Conservation (phyloP, 2,888 invertebrate species). For the Carcina quercana region DNA sequence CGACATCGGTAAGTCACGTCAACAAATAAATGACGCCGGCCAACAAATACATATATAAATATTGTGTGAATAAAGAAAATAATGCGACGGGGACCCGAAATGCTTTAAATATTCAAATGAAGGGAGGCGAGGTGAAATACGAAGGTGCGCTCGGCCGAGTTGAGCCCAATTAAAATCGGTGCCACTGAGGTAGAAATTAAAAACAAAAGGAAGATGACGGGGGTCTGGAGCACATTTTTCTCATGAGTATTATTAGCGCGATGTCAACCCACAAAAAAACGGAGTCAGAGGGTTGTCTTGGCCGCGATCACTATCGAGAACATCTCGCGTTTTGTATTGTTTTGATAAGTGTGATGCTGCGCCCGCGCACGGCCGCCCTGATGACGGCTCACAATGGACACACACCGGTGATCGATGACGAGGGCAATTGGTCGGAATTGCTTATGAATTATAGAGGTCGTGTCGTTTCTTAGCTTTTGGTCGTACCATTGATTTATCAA, state of each 20-base stretch:
- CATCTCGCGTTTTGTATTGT: conserved; percentile 71
- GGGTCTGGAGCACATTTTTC: conserved; percentile 70
- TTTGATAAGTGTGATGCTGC: conserved; percentile 66
- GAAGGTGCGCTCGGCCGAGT: conserved; percentile 70
- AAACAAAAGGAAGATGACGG: conserved; percentile 71
- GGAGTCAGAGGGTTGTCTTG: conserved; percentile 63
- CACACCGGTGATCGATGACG: conserved; percentile 57
- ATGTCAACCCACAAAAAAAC: conserved; percentile 72
- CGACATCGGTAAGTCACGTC: conserved; percentile 73
- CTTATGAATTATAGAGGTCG: conserved; percentile 4
- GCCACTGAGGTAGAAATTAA: conserved; percentile 76
- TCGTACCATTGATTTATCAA: too few relatives aligned
- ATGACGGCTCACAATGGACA: conserved; percentile 57
- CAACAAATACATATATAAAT: conserved; percentile 71
- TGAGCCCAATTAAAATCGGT: conserved; percentile 74
- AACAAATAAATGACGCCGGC: conserved; percentile 68
- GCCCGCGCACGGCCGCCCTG: conserved; percentile 46
- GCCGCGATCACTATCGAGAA: conserved; percentile 66
- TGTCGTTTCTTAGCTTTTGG: too few relatives aligned
- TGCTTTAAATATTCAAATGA: conserved; percentile 75
- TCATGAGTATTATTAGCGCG: conserved; percentile 75
- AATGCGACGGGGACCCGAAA: conserved; percentile 63
- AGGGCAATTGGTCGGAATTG: conserved; percentile 9
- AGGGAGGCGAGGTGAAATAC: conserved; percentile 72
- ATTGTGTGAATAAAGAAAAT: conserved; percentile 73